These are phyloP conservation scores for Gari tellinella DNA, from an alignment of 2,888 invertebrate genomes.

Conservation along the genomic window DNA sequence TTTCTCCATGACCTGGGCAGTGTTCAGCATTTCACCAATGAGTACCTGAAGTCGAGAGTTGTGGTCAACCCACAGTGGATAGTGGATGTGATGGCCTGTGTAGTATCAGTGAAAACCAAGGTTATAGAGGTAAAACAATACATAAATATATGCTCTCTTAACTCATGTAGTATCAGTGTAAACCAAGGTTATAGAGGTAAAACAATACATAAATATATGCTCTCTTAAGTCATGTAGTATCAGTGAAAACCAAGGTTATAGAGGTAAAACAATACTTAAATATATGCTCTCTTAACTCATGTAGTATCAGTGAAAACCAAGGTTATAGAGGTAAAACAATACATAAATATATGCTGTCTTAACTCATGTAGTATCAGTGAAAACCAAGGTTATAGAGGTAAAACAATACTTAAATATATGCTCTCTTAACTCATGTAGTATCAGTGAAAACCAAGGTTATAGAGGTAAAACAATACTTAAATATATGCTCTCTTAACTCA, in stretches of 20 bases:
- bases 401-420: too few relatives aligned
- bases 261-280: constrained; percentile 33
- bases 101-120: constrained; percentile 80
- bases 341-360: too few relatives aligned
- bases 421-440: too few relatives aligned
- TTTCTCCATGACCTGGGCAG: constrained; percentile 83
- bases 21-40: constrained; percentile 82
- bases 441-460: too few relatives aligned
- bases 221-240: constrained; percentile 82
- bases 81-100: constrained; percentile 83
- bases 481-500: too few relatives aligned
- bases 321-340: constrained; percentile 46
- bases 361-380: too few relatives aligned
- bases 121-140: constrained; percentile 46
- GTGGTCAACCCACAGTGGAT: constrained; percentile 74
- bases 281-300: too few relatives aligned
- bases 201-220: too few relatives aligned
- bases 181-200: constrained; percentile 55
- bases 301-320: constrained; percentile 80
- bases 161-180: constrained; percentile 83
- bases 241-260: constrained; percentile 73
- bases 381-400: too few relatives aligned
- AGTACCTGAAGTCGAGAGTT: constrained; percentile 77
- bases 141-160: too few relatives aligned
- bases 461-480: too few relatives aligned